These are phyloP conservation scores for Heliconius eleuchia DNA, from an alignment of 1,140 invertebrate genomes.

Conservation along the genomic window DNA sequence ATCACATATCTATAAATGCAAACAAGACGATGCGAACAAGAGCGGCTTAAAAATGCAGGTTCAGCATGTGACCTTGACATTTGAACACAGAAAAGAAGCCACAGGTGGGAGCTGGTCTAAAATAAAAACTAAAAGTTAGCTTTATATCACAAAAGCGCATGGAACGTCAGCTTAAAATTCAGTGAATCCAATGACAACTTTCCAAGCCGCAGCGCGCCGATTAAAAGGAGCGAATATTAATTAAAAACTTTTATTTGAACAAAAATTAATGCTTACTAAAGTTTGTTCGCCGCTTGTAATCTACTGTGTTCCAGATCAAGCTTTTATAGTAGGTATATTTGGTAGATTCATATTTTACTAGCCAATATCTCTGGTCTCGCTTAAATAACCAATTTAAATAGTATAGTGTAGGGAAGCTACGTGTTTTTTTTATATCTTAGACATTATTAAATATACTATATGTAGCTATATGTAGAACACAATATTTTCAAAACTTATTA, in stretches of 20 bases:
- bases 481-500: too few relatives aligned
- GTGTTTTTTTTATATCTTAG: too few relatives aligned
- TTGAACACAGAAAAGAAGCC: too few relatives aligned
- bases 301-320: conserved; percentile 3
- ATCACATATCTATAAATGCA: too few relatives aligned
- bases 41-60: too few relatives aligned
- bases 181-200: conserved; percentile 26
- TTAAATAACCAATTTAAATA: background rate
- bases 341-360: background rate
- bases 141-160: conserved; percentile 1
- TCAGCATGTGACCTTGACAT: too few relatives aligned
- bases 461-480: too few relatives aligned
- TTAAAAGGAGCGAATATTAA: conserved; percentile 31
- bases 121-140: background rate
- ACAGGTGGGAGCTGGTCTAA: too few relatives aligned
- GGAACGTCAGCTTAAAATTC: background rate
- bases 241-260: conserved; percentile 29
- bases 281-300: conserved; percentile 21
- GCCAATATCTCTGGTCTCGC: background rate
- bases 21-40: too few relatives aligned
- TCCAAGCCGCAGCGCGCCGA: conserved; percentile 24
- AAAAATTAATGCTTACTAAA: conserved; percentile 23
- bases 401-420: too few relatives aligned
- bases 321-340: background rate
- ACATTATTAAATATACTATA: too few relatives aligned